These are phyloP conservation scores for Neodiprion pinetum DNA, from an alignment of 1,140 invertebrate genomes.

Conservation along the genomic window DNA sequence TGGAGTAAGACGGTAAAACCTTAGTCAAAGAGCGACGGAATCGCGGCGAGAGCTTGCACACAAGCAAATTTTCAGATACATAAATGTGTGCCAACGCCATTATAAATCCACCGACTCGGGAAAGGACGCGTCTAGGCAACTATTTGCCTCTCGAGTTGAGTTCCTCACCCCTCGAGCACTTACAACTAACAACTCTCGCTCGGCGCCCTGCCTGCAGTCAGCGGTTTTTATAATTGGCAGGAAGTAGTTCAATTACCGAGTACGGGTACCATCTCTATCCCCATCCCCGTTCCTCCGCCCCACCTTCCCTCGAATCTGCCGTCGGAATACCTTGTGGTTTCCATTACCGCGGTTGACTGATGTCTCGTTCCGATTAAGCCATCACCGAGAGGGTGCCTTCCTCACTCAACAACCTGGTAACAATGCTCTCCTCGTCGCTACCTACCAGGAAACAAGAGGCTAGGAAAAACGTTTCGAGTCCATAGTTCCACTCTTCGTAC, in stretches of 20 bases:
- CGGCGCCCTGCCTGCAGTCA: constrained; percentile 30
- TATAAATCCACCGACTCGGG: neutral
- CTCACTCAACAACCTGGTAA: too few species aligned
- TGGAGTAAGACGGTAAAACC: neutral
- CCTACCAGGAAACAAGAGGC: too few species aligned
- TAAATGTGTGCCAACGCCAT: neutral
- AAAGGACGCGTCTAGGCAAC: neutral
- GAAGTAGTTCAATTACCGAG: constrained; percentile 48
- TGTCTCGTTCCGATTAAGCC: neutral
- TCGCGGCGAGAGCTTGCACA: too few species aligned
- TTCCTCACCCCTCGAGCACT: constrained; percentile 22
- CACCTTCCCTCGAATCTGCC: neutral
- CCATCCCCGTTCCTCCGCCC: neutral
- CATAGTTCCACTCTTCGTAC: too few species aligned
- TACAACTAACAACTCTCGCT: constrained; percentile 34
- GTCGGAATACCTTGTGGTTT: neutral
- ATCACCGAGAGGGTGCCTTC: neutral
- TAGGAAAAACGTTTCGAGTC: too few species aligned
- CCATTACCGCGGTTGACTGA: constrained; percentile 1
- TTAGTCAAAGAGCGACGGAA: too few species aligned
- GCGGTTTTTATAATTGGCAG: constrained; percentile 50
- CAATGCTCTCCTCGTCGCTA: too few species aligned
- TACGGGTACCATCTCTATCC: neutral
- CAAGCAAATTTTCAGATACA: too few species aligned
- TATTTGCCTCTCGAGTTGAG: neutral